These are phyloP conservation scores for Yoshiicerus persimilis DNA, from an alignment of 1,140 invertebrate genomes.

Conservation along the genomic window DNA sequence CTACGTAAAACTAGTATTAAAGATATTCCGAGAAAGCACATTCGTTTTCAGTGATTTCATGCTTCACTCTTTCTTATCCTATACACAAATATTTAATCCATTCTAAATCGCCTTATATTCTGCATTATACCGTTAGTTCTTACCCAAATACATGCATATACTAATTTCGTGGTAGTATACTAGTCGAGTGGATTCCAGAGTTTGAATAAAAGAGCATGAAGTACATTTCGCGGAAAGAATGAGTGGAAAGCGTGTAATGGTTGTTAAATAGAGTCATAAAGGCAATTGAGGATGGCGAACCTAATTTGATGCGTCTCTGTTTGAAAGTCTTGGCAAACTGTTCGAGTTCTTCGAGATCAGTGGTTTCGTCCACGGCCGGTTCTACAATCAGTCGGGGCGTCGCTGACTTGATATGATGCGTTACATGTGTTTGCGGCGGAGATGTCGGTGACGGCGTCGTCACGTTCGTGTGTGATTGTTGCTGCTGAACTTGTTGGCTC, in stretches of 20 bases:
- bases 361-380: slow-evolving; percentile 84
- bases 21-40: background rate
- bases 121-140: no score
- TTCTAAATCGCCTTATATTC: no score
- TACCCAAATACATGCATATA: background rate
- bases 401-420: slow-evolving; percentile 59
- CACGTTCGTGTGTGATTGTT: slow-evolving; percentile 35
- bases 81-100: no score
- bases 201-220: background rate
- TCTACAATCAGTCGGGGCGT: slow-evolving; percentile 61
- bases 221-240: background rate
- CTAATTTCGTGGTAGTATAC: no score
- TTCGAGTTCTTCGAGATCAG: slow-evolving; percentile 91
- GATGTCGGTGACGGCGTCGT: slow-evolving; percentile 34
- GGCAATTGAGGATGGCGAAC: slow-evolving; percentile 54
- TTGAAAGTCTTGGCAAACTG: slow-evolving; percentile 97
- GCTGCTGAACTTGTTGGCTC: slow-evolving; percentile 49
- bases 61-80: background rate
- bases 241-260: background rate
- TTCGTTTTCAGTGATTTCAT: background rate
- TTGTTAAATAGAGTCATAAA: slow-evolving; percentile 33
- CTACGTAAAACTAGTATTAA: background rate
- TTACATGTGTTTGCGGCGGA: slow-evolving; percentile 46
- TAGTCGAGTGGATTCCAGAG: no score
- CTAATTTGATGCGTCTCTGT: slow-evolving; percentile 90